These are phyloP conservation scores for Plutomurus gul DNA, from an alignment of 1,140 invertebrate species.

Conservation along the genomic window DNA sequence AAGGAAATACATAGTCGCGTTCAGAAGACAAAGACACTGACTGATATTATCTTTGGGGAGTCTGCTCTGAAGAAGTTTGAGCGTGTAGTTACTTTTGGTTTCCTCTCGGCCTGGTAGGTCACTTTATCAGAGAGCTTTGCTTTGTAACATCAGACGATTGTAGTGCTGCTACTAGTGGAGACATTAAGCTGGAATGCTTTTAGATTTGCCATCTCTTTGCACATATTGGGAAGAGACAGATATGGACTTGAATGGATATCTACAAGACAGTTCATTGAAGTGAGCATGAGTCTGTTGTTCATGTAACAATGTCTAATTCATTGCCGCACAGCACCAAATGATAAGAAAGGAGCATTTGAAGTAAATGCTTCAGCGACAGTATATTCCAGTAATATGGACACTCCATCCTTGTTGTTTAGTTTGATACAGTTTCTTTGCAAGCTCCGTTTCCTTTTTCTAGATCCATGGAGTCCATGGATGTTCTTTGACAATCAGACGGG, in stretches of 20 bases:
- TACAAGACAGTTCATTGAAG: conserved; percentile 1
- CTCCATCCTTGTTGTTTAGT: not conserved
- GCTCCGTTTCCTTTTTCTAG: too few relatives aligned
- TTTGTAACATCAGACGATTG: too few relatives aligned
- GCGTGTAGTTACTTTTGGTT: too few relatives aligned
- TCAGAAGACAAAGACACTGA: too few relatives aligned
- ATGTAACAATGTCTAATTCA: not conserved
- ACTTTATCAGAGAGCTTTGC: not conserved
- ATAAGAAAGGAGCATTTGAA: not conserved
- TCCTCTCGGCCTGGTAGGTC: not conserved
- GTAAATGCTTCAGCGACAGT: not conserved
- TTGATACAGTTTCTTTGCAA: not conserved
- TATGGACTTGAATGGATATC: not conserved
- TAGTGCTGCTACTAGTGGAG: too few relatives aligned
- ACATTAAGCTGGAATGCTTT: too few relatives aligned
- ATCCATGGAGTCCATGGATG: too few relatives aligned
- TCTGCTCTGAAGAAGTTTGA: too few relatives aligned
- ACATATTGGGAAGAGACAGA: not conserved
- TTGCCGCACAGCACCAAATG: not conserved
- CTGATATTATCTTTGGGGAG: too few relatives aligned
- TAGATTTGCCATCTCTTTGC: not conserved
- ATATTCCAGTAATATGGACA: not conserved
- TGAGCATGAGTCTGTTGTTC: not conserved
- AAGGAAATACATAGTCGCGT: too few relatives aligned
- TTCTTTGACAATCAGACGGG: too few relatives aligned